These are phyloP conservation scores for Dolomedes plantarius DNA, from an alignment of 2,888 invertebrate genomes.

Conservation along the genomic window DNA sequence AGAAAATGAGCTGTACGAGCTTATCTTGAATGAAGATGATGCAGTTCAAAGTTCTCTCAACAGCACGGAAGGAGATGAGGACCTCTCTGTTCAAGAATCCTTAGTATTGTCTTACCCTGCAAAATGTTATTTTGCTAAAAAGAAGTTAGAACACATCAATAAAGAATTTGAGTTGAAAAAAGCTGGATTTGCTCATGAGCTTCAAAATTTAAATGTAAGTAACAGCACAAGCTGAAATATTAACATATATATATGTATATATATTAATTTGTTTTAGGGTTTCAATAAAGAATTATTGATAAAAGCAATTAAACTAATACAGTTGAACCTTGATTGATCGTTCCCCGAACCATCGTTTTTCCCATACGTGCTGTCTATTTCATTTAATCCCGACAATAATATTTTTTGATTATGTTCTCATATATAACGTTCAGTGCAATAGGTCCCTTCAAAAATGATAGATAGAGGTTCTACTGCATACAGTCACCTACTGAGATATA, in stretches of 20 bases:
- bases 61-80: constrained; percentile 16
- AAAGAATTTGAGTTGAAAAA: constrained; percentile 23
- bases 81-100: neutral
- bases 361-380: no score
- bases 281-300: neutral
- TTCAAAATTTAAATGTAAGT: constrained; percentile 27
- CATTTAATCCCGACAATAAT: no score
- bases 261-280: no score
- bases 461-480: no score
- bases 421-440: no score
- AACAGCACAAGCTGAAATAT: neutral
- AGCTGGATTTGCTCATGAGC: neutral
- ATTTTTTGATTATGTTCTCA: no score
- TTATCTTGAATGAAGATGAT: constrained; percentile 28
- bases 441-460: no score
- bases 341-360: no score
- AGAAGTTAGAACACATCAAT: neutral
- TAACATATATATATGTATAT: no score
- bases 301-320: no score
- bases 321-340: no score
- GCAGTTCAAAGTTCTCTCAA: constrained; percentile 19
- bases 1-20: constrained; percentile 45
- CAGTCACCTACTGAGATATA: no score
- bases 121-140: constrained; percentile 40
- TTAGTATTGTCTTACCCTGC: constrained; percentile 17